Conservation (phyloP, 1,140 invertebrate genomes). For the Aplysia californica region DNA sequence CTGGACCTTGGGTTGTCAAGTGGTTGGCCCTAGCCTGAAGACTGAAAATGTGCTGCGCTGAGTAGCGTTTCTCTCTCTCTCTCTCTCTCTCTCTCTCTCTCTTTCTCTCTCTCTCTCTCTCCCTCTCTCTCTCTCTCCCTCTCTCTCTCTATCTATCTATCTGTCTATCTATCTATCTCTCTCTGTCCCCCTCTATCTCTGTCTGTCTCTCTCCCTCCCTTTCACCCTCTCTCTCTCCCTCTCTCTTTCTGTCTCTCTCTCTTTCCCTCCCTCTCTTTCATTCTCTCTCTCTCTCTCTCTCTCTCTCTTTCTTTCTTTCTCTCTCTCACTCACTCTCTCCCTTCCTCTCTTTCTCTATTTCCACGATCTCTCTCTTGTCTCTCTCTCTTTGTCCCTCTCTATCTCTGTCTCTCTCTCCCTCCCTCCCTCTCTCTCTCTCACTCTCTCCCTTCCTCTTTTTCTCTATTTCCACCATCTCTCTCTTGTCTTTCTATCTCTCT, state of each 20-base stretch:
- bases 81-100: conserved; percentile 32
- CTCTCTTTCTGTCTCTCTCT: conserved; percentile 24
- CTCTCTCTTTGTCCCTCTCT: not conserved
- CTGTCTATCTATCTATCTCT: no score
- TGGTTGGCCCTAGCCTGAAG: no score
- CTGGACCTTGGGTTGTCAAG: no score
- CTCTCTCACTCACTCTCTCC: not conserved
- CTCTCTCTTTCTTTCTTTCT: not conserved
- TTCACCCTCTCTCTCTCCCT: conserved; percentile 16
- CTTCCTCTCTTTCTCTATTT: not conserved
- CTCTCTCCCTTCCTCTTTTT: no score
- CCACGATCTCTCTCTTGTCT: not conserved
- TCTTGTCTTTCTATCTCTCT: conserved; percentile 7
- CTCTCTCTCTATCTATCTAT: no score
- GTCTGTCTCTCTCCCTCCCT: not conserved
- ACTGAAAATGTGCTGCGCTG: no score
- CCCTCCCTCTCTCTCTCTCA: conserved; percentile 13
- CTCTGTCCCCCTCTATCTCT: no score
- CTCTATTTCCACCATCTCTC: not conserved
- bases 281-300: conserved; percentile 1
- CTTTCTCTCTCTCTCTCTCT: conserved; percentile 32
- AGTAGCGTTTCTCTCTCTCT: no score
- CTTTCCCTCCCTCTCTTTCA: not conserved
- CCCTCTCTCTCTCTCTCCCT: conserved; percentile 1
- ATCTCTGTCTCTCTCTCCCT: not conserved